Evolutionary conservation across 2,797 vertebrate species (phyloP).

Genomic region (Luscinia megarhynchos): DNA sequence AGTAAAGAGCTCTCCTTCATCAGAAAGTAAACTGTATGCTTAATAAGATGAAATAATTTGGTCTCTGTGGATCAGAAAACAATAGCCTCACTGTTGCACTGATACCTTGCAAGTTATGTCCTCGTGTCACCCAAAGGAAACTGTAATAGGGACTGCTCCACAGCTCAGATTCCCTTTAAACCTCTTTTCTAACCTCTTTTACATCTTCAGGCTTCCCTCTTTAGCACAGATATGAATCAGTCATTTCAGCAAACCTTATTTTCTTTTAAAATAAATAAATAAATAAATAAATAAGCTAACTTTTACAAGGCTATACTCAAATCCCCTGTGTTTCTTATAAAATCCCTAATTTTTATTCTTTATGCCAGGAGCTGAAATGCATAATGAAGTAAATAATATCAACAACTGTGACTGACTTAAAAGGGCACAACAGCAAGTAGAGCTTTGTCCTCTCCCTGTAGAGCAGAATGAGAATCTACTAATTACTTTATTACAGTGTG

Average conservation of each 20-base stretch:
- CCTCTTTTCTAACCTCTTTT: slow-evolving; percentile 12
- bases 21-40: background rate
- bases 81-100: slow-evolving; percentile 44
- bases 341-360: background rate
- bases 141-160: background rate
- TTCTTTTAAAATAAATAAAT: background rate
- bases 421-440: background rate
- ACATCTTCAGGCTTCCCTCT: background rate
- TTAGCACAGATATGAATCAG: background rate
- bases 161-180: slow-evolving; percentile 22
- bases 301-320: background rate
- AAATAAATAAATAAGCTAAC: background rate
- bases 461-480: background rate
- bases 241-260: background rate
- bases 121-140: background rate
- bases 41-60: slow-evolving; percentile 25
- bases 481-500: slow-evolving; percentile 18
- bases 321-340: background rate
- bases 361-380: background rate
- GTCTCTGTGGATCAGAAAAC: background rate
- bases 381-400: background rate
- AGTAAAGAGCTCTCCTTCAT: slow-evolving; percentile 45
- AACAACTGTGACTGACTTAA: background rate
- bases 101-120: slow-evolving; percentile 30
- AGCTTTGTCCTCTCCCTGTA: background rate